Evolutionary conservation across 2,888 invertebrate species (phyloP).

Genomic region (Eurois occulta): DNA sequence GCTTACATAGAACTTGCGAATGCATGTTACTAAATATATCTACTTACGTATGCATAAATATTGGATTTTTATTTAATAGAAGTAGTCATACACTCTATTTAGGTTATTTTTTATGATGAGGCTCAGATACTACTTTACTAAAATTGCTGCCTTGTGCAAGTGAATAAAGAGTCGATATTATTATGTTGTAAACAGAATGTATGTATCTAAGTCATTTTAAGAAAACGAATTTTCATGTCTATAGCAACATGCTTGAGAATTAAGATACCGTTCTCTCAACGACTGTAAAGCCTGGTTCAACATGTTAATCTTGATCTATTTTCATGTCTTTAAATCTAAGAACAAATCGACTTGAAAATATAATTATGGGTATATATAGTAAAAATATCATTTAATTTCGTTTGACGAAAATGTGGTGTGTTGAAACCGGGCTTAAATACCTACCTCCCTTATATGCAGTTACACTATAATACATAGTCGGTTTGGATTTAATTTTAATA

Average conservation of each 20-base stretch:
- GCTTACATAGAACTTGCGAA: conserved; percentile 67
- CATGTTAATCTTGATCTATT: not conserved
- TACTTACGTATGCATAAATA: conserved; percentile 64
- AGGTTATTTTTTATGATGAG: conserved; percentile 15
- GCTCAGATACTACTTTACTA: conserved; percentile 11
- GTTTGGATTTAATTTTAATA: conserved; percentile 23
- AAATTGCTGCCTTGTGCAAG: conserved; percentile 16
- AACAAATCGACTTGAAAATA: not conserved
- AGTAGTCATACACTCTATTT: conserved; percentile 49
- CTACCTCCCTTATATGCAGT: too few species aligned
- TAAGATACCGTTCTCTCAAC: conserved; percentile 40
- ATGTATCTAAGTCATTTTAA: conserved; percentile 15
- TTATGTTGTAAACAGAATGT: conserved; percentile 1
- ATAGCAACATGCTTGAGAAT: not conserved
- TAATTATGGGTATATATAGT: not conserved
- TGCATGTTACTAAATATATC: conserved; percentile 70
- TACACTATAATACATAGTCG: not conserved
- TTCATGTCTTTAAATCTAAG: not conserved
- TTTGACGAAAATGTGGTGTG: not conserved
- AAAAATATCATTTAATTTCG: not conserved
- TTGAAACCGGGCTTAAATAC: conserved; percentile 25
- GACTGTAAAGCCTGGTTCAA: conserved; percentile 34
- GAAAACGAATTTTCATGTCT: not conserved
- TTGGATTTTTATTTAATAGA: conserved; percentile 70
- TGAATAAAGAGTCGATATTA: conserved; percentile 25